phyloP scores from a whole-genome alignment of 1,140 invertebrate genomes.

The Penaeus vannamei region DNA sequence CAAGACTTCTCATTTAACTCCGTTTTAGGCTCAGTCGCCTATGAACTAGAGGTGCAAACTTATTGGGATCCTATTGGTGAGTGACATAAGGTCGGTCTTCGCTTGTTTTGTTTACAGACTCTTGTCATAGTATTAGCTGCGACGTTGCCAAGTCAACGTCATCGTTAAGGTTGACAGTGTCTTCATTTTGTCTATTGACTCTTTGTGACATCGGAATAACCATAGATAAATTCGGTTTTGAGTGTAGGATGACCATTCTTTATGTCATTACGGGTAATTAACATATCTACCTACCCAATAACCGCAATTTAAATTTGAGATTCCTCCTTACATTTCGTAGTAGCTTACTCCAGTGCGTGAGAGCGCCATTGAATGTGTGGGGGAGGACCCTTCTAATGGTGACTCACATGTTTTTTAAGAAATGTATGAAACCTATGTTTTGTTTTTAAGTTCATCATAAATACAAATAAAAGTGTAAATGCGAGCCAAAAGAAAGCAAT shows the following conservation, averaged over 20 bases:
- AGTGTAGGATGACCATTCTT: background rate
- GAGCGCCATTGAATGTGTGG: slow-evolving; percentile 61
- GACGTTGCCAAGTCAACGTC: slow-evolving; percentile 60
- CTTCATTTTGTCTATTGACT: slow-evolving; percentile 11
- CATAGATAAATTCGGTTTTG: background rate
- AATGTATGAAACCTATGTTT: background rate
- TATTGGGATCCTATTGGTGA: slow-evolving; percentile 21
- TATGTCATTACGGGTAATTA: background rate
- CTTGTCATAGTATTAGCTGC: slow-evolving; percentile 64
- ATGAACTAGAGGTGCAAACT: background rate
- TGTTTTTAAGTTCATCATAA: no score
- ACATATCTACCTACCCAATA: slow-evolving; percentile 15
- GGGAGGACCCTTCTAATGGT: slow-evolving; percentile 35
- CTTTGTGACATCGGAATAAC: background rate
- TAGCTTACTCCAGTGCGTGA: slow-evolving; percentile 65
- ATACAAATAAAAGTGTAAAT: no score
- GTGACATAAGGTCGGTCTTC: slow-evolving; percentile 56
- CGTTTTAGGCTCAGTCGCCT: background rate
- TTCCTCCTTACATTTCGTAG: slow-evolving; percentile 66
- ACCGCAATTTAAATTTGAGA: slow-evolving; percentile 49
- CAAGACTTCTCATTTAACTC: slow-evolving; percentile 33
- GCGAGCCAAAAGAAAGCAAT: no score
- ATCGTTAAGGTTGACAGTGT: slow-evolving; percentile 49
- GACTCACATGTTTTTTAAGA: slow-evolving; percentile 10
- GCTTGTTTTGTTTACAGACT: slow-evolving; percentile 62